These are phyloP conservation scores for Perca flavescens DNA, from an alignment of 2,113 vertebrate genomes.

Conservation along the genomic window DNA sequence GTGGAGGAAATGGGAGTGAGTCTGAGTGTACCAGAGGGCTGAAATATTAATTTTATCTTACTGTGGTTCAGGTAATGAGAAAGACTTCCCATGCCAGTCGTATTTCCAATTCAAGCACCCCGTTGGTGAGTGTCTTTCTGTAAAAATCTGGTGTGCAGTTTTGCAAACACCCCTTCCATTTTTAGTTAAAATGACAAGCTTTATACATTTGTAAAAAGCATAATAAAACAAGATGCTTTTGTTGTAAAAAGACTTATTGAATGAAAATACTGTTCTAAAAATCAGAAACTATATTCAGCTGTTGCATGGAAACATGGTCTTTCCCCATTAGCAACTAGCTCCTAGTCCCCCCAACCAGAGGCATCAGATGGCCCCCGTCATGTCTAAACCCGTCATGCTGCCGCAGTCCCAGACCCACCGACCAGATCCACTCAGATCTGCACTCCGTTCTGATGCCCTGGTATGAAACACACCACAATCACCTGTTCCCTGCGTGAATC, in stretches of 20 bases:
- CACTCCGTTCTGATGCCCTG: constrained; percentile 90
- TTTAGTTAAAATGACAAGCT: background rate
- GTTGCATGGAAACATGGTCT: constrained; percentile 33
- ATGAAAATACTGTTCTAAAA: background rate
- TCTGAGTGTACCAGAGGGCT: constrained; percentile 6
- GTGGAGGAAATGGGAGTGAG: background rate
- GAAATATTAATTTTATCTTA: constrained; percentile 56
- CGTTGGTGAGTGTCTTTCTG: constrained; percentile 84
- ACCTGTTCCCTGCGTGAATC: background rate
- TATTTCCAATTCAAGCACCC: constrained; percentile 83
- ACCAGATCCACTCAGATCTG: constrained; percentile 84
- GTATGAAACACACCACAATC: constrained; percentile 82
- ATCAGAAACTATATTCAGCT: constrained; percentile 16
- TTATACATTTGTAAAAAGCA: background rate
- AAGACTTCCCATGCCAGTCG: constrained; percentile 87
- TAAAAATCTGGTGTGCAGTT: background rate
- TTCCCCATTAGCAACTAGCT: constrained; percentile 89
- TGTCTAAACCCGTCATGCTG: constrained; percentile 97
- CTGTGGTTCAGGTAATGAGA: constrained; percentile 87
- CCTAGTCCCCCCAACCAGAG: constrained; percentile 93
- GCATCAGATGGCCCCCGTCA: constrained; percentile 88
- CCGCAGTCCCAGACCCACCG: constrained; percentile 87
- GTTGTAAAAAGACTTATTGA: background rate
- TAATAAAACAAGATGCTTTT: background rate
- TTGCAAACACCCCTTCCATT: background rate